Evolutionary conservation across 2,113 vertebrate species (phyloP), one percentile per base, ranked within the genome.

Genomic region (Vulpes vulpes): DNA sequence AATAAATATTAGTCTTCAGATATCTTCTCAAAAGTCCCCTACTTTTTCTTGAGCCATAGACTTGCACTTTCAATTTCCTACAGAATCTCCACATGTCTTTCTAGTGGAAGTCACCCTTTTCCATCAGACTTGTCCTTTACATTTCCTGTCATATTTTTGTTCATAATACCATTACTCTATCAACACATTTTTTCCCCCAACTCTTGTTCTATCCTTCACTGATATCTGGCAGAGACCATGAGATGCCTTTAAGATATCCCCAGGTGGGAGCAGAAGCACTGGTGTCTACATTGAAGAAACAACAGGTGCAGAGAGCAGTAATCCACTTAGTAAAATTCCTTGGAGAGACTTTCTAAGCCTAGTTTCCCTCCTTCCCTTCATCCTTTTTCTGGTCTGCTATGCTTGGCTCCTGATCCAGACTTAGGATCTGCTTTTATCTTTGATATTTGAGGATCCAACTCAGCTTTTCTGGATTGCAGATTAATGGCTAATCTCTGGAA

Each of bases 401-500:
- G 20, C 22, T 51, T 82, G 78, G 49, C 57, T 83, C 67, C 51
- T 64, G 49, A 82, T 65, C 27, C 20, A 74, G 76, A 89, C 30
- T 30, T 74, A n/a, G 59, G 30, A 64, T 82, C 59, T 96, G 57
- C 35, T 93, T 82, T 88, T 76, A 93, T 93, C 57, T 82, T 81
- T 82, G 90, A 65, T 89, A 51, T 49, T 27, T 82, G 67, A 83
- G 81, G 83, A 73, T 59, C 62, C 10, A 87, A 38, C 5, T 87
- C 81, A 95, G 2, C 32, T 92, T 91, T 91, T 91, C 32, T 82
- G 87, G 74, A 82, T 65, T 82, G 16, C 19, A 43, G 53, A 83
- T 88, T 62, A 93, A 51, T 60, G 60, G 32, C 51, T 76, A 38
- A 90, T 90, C 86, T 88, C 79, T 96, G 86, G 69, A 96, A 90